phyloP scores from a whole-genome alignment of 2,797 vertebrate genomes.

The Falco cherrug region DNA sequence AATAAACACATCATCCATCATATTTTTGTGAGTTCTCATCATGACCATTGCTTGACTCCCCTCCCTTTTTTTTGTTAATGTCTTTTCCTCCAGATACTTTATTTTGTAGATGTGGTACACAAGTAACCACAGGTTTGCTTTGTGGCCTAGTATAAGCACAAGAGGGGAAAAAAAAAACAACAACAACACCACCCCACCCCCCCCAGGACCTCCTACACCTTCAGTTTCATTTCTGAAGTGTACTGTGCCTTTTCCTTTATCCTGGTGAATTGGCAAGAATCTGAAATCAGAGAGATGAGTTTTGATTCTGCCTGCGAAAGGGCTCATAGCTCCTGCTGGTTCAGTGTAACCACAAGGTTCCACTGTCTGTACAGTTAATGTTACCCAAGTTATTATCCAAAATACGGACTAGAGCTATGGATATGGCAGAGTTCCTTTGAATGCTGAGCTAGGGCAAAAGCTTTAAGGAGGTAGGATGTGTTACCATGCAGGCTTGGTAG shows the following conservation, averaged over 20 bases:
- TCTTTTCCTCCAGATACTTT: not conserved
- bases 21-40: not conserved
- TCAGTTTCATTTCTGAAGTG: not conserved
- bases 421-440: not conserved
- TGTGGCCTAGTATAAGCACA: not conserved
- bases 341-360: not conserved
- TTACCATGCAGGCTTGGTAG: not conserved
- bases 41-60: not conserved
- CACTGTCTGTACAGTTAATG: not conserved
- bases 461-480: not conserved
- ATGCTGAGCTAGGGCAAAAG: not conserved
- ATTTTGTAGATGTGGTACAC: not conserved
- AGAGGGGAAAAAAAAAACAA: not conserved
- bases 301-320: not conserved
- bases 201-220: not conserved
- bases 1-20: not conserved
- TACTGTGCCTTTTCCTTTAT: not conserved
- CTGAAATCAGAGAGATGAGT: not conserved
- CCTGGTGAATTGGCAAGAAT: not conserved
- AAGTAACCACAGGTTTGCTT: not conserved
- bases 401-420: not conserved
- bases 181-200: no score
- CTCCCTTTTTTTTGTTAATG: not conserved
- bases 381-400: not conserved
- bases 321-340: accelerated